Base-by-base conservation (phyloP, 2,797 vertebrate species). In the Cuniculus paca region DNA sequence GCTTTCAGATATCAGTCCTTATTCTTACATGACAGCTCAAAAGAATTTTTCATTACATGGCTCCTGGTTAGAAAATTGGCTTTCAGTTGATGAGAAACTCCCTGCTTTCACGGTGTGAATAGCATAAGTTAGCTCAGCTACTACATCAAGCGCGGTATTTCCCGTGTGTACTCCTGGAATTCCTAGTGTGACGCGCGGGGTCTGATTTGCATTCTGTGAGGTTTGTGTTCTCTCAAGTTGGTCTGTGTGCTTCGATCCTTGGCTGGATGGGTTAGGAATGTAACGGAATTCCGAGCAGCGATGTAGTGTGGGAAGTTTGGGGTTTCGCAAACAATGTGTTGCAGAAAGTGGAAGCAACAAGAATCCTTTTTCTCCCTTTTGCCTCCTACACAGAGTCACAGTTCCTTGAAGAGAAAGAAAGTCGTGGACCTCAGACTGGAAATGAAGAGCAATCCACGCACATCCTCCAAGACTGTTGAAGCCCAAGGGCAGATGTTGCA, bases 151-250 rank as follows among this genome's bases (percentile, higher is more conserved):
- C 0, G 6, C 1, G 0, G 22, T 4, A 1, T 39, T 80, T 72
- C 54, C 34, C 14, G 31, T 8, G 28, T 0, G 0, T 6, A 24
- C 3, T 2, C 48, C 45, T 11, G 28, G 36, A 34, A 16, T 54
- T 60, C 80, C 16, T 68, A 12, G 58, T 3, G 72, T 1, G 39
- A 68, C 0, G 16, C 6, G 6, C 8, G 6, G 42, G 3, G 58
- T 56, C 22, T 5, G 17, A 7, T 36, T n/a, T 5, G n/a, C 1
- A 0, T 39, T 13, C 81, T 12, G 28, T 42, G 11, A 65, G 2
- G 9, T 48, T 52, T 22, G 9, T 6, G 0, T 36, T 0, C 0
- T 50, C n/a, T 34, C 2, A 6, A 26, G 13, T 9, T 75, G 54
- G 17, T 5, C 6, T 5, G 11, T 75, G 45, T 22, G 14, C 3